Evolutionary conservation across 64 coral and sea anemone species (phyloP), one percentile per base, ranked within the genome.

Genomic region (Actinia tenebrosa): DNA sequence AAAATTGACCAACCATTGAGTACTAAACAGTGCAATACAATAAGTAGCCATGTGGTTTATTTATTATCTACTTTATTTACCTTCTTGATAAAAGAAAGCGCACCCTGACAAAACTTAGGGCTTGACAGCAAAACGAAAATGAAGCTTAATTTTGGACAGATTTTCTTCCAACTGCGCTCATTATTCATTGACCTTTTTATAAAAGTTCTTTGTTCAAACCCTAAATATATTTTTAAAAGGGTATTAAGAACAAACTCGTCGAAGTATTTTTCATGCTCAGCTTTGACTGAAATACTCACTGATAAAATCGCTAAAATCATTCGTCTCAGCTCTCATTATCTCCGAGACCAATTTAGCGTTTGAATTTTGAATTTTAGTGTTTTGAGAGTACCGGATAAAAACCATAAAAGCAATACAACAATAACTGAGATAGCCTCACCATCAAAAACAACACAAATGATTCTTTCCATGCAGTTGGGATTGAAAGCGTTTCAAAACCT

Each of bases 391-490:
- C 69, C 69, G 69, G 69, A 75, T 75, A 26, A 26, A 25, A 75
- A 42, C 9, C n/a, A 75, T 75, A 75, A 75, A 75, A 75, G 69
- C 69, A 75, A 75, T 75, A 75, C 63, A 66, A 66, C 63, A 66
- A 66, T 66, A 66, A 58, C 56, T 58, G 56, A 66, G 63, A 66
- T 66, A 66, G 63, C n/a, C 63, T 66, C 22, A 7, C 19, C 63
- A 66, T 75, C 10, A 75, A 75, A 75, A 75, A 75, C 69, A 75
- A 75, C 69, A 69, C 18, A 69, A 69, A 69, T 69, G 64, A 25
- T 26, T 69, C 7, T 69, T 18, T 22, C 8, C 64, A 75, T 75
- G 69, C 23, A 75, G 69, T 75, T 43, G n/a, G 69, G 69, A 42
- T 42, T 75, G 69, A 75, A 75, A 75, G 69, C 69, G 69, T 75